Base-by-base conservation (phyloP, 2,113 vertebrate species). In the Pseudopodoces humilis region DNA sequence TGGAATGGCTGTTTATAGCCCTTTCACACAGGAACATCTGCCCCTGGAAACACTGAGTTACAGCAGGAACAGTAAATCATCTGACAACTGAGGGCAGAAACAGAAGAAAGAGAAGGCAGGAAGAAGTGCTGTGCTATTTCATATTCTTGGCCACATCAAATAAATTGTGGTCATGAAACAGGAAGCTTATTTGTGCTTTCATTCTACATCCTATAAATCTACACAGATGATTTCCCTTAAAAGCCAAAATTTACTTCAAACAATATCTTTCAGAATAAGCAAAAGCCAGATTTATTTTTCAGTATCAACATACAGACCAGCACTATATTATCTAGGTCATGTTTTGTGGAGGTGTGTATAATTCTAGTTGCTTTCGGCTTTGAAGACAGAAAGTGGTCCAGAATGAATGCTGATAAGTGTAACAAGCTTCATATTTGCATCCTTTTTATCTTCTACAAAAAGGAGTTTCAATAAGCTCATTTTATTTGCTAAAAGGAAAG, bases 371-470 rank as follows among this genome's bases (percentile, higher is more conserved):
- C 81, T 92, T 95, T 97, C 67, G 87, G 77, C 78, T 94, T 84
- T 65, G 81, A 95, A 97, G 89, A 64, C 28, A 83, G 76, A 92
- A 95, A 95, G 65, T 30, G 53, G 78, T 91, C 65, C 9, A 28
- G 58, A 37, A 49, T 76, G 83, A 94, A 93, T 91, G 72, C 64
- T 95, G 86, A 53, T 94, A 86, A 94, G 72, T 82, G 47, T 81
- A 91, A 90, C 28, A 94, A 91, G 58, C 37, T 67, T 87, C 49
- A 33, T 67, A 94, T 95, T 96, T 95, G 81, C 93, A 95, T 96
- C 74, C 94, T 83, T 96, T 95, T 95, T 69, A 95, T 96, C 89
- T 95, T 76, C 47, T 76, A 69, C 58, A 60, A 62, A 91, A 83
- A 91, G 63, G 63, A 83, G 56, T 90, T 90, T 87, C 86, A 90